A percentile compares a stretch with the other conserved stretches of the same genome.
Evolutionary conservation across 92 coral and sea anemone species (phyloP).

Genomic region (Parazoanthus swiftii): DNA sequence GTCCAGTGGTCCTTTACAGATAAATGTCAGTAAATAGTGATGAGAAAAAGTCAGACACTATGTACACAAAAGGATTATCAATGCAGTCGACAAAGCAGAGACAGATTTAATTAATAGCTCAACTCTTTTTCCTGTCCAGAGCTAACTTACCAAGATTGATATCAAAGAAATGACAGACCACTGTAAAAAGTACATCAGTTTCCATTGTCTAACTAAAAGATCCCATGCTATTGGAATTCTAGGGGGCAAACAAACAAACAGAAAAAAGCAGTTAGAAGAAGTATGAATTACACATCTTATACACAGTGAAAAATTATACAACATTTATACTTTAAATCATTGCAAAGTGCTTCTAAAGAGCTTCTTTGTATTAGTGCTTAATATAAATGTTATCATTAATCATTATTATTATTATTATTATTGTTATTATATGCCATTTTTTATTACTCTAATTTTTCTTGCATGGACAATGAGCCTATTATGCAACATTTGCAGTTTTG

Average conservation of each 20-base stretch:
- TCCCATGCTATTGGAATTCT: constrained; percentile 96
- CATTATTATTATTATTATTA: too few relatives aligned
- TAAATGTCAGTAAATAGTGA: too few relatives aligned
- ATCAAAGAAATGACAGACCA: constrained; percentile 87
- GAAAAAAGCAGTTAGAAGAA: neutral
- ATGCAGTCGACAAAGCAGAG: too few relatives aligned
- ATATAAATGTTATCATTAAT: too few relatives aligned
- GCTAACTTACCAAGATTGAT: constrained; percentile 75
- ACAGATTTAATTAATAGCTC: too few relatives aligned
- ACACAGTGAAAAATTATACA: neutral
- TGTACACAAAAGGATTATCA: too few relatives aligned
- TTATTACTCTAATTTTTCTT: neutral
- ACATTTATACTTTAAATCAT: neutral
- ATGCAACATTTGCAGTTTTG: neutral
- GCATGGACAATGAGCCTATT: neutral
- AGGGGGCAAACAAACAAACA: neutral
- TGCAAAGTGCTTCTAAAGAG: too few relatives aligned
- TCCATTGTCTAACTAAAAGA: constrained; percentile 67
- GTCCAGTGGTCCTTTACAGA: too few relatives aligned
- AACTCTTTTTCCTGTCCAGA: neutral
- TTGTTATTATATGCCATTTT: too few relatives aligned
- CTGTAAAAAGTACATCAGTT: constrained; percentile 72
- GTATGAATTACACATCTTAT: neutral
- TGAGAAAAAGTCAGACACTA: too few relatives aligned
- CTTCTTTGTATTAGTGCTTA: too few relatives aligned